These are phyloP conservation scores for Apamea sordens DNA, from an alignment of 2,888 invertebrate genomes.

Conservation along the genomic window DNA sequence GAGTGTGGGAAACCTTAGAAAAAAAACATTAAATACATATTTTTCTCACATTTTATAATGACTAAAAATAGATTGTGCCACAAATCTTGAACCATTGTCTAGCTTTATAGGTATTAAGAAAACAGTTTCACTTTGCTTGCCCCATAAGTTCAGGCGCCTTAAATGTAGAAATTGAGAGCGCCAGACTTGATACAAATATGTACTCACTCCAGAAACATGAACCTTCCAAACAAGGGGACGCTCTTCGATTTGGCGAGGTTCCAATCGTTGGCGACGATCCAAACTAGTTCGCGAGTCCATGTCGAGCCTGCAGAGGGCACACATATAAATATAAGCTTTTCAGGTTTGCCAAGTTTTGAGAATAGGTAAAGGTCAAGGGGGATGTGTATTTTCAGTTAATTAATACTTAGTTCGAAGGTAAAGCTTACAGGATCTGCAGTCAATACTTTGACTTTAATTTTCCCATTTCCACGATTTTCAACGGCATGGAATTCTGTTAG, in stretches of 20 bases:
- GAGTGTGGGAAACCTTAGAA: slow-evolving; percentile 38
- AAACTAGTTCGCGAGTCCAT: slow-evolving; percentile 93
- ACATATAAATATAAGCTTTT: slow-evolving; percentile 3
- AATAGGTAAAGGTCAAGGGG: not conserved
- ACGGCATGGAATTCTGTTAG: not conserved
- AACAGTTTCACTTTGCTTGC: slow-evolving; percentile 17
- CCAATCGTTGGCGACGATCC: slow-evolving; percentile 92
- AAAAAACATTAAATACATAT: no score
- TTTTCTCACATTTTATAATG: not conserved
- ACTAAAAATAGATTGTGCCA: not conserved
- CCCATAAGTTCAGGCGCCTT: not conserved
- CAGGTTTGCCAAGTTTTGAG: slow-evolving; percentile 31
- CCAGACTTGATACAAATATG: slow-evolving; percentile 30
- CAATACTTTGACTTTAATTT: not conserved
- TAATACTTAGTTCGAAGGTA: not conserved
- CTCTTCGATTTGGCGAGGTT: slow-evolving; percentile 91
- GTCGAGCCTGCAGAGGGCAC: slow-evolving; percentile 87
- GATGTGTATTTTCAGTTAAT: not conserved
- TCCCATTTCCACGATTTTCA: not conserved
- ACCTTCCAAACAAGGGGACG: slow-evolving; percentile 89
- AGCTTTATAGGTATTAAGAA: not conserved
- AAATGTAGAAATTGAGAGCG: slow-evolving; percentile 4
- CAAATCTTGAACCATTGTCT: no score
- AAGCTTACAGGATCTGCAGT: not conserved
- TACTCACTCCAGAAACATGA: slow-evolving; percentile 93